These are phyloP conservation scores for Lanistes nyassanus DNA, from an alignment of 1,140 invertebrate genomes.

Conservation along the genomic window DNA sequence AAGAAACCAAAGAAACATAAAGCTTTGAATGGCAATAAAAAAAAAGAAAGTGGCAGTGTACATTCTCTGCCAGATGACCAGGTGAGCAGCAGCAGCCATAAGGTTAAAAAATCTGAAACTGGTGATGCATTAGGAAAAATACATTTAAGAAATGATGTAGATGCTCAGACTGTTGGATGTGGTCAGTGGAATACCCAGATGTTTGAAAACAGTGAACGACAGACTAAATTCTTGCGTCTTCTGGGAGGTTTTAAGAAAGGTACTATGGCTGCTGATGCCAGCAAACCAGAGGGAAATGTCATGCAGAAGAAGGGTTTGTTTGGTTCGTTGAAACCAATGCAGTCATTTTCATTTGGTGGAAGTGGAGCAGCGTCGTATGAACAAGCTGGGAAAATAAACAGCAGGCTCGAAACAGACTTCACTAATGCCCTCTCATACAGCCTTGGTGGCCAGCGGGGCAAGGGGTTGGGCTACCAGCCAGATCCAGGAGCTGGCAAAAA, in stretches of 20 bases:
- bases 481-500: conserved; percentile 49
- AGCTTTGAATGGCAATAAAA: neutral
- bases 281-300: conserved; percentile 1
- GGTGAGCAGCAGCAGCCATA: neutral
- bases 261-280: neutral
- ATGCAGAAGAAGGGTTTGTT: conserved; percentile 32
- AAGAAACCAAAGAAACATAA: conserved; percentile 14
- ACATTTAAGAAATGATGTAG: neutral
- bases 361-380: conserved; percentile 37
- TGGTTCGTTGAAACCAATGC: conserved; percentile 24
- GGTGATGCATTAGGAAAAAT: neutral
- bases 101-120: conserved; percentile 17
- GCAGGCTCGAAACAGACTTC: conserved; percentile 44
- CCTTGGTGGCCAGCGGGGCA: conserved; percentile 32
- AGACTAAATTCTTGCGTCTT: conserved; percentile 48
- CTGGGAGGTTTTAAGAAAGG: conserved; percentile 48
- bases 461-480: conserved; percentile 44
- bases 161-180: neutral
- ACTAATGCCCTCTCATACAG: conserved; percentile 44
- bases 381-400: conserved; percentile 34
- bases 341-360: conserved; percentile 1
- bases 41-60: conserved; percentile 21
- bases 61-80: neutral
- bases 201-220: conserved; percentile 39
- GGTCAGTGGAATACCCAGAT: conserved; percentile 46